Evolutionary conservation across 2,888 invertebrate genomes (phyloP), one percentile per base, ranked within the genome.

Genomic region (Aricia artaxerxes): DNA sequence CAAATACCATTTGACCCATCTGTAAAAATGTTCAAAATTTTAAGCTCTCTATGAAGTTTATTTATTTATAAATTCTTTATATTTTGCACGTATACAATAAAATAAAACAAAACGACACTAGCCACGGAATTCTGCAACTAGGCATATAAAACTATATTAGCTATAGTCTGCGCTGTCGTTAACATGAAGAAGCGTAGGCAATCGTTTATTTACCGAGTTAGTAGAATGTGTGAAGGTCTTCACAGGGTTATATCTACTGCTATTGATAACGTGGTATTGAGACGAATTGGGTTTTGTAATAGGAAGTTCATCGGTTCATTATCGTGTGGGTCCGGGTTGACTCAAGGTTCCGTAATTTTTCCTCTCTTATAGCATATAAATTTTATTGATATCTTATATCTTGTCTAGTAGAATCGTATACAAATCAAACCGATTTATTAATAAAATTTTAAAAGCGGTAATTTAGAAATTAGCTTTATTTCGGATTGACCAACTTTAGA

Each of bases 221-320:
- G 84, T 88, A 89, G 89, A 89, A 89, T 89, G 90, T 89, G 88
- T 86, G 90, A 91, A 90, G 91, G 90, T 86, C 85, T 81, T 82
- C 84, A 85, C 89, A 89, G 82, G 90, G 90, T 85, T 90, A 80
- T 69, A 69, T 69, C 35, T 69, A 38, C 69, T 69, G 64, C 64
- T 64, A 53, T 53, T 57, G 76, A 76, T 76, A 76, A 76, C 24
- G 24, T 57, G 79, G 79, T 81, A 81, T 80, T 77, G 76, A 80
- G 82, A 69, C 35, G 35, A 78, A 78, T 80, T 81, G 73, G 49
- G 73, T 24, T 75, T 31, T 76, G 76, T 53, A 76, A 76, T 76
- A 76, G 76, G 76, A 57, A 76, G 76, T 75, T 75, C 75, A 49
- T 24, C 73, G 11, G 49, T 49, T 73, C 49, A 73, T 73, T 73